A percentile compares a stretch with the other conserved stretches of the same genome.
phyloP scores from a whole-genome alignment of 2,113 vertebrate species.

The Petrocephalus microphthalmus region DNA sequence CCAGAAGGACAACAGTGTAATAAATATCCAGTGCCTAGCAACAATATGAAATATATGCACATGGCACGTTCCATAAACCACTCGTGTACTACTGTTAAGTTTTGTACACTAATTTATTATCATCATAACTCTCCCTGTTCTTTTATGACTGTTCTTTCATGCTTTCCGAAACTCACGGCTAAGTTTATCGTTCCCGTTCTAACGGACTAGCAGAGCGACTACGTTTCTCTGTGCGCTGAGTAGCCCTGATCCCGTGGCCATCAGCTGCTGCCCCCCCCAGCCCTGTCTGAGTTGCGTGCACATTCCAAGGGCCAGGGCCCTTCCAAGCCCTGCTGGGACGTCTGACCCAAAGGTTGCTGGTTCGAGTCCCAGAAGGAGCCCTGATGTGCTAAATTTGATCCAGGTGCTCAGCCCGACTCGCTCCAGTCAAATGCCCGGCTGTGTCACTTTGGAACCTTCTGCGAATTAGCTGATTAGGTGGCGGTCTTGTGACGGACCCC shows the following conservation, averaged over 20 bases:
- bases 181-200: background rate
- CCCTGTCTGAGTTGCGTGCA: no score
- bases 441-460: background rate
- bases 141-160: background rate
- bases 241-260: background rate
- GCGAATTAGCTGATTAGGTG: background rate
- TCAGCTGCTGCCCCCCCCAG: no score
- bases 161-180: background rate
- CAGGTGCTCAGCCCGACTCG: background rate
- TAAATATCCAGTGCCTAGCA: slow-evolving; percentile 3
- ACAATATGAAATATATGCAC: background rate
- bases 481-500: background rate
- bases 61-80: background rate
- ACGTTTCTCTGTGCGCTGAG: background rate
- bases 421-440: background rate
- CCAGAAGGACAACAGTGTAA: background rate
- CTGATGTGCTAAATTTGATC: background rate
- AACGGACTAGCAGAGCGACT: background rate
- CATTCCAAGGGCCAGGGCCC: no score
- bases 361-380: background rate
- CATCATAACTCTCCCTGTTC: background rate
- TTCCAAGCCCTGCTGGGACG: no score
- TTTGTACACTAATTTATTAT: background rate
- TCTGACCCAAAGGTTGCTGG: background rate
- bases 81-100: background rate